Evolutionary conservation across 2,888 invertebrate species (phyloP), one percentile per base, ranked within the genome.

Genomic region (Schizotus pectinicornis): DNA sequence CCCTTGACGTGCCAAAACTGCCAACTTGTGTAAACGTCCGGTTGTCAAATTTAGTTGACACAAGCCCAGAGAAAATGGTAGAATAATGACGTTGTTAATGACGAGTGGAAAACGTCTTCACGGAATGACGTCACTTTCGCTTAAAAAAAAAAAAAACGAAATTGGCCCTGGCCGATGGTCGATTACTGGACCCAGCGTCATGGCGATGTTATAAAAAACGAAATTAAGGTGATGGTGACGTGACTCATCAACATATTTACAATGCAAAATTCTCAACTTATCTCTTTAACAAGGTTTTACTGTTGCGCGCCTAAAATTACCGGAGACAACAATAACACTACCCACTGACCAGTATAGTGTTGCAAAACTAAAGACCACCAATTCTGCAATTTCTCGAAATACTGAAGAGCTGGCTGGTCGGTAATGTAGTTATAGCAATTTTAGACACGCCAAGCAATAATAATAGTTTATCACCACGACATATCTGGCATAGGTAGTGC

Each of bases 11-110:
- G 45, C 37, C 62, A 33, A 31, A 47, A 35, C 52, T 39, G 2
- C 22, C 3, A 5, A 22, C 22, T 3, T 48, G 36, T 56, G 62
- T 63, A 60, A 60, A 63, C 62, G 62, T 63, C 60, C 62, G 62
- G 57, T 56, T 34, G 5, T 22, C 22, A 22, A 22, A 22, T 22
- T 22, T 22, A 22, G 22, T 22, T 22, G 2, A 22, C 22, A 3
- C 5, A 3, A 5, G 22, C 5, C 22, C 22, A 22, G 22, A 22
- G 22, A 5, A 22, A 22, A 22, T 22, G 22, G 22, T 22, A 3
- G 5, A 22, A 22, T 22, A 22, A 22, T 22, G 22, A 22, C 22
- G 22, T 22, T 22, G n/a, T n/a, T 22, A 35, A 42, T 7, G 39
- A 50, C 13, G 12, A 6, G n/a, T 31, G 13, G 12, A 45, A 53